A percentile compares a stretch with the other conserved stretches of the same genome.
Evolutionary conservation across 1,140 invertebrate species (phyloP).

Genomic region (Plectus sambesii): DNA sequence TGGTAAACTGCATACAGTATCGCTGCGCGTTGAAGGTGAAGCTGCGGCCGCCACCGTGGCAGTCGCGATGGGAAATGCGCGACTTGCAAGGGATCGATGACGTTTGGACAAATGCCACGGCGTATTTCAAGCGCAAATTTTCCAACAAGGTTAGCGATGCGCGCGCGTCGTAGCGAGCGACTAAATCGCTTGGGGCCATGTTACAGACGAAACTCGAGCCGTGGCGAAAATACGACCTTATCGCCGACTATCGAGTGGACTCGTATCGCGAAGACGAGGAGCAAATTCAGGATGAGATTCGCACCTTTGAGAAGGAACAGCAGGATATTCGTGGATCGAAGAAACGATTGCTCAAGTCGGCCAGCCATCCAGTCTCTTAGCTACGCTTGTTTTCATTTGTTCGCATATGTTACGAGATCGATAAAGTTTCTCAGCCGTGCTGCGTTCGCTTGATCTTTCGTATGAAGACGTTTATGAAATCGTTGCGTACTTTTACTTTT

Average conservation of each 20-base stretch:
- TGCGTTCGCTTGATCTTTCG: no score
- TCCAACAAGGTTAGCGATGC: no score
- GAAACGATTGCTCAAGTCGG: conserved; percentile 29
- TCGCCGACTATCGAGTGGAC: conserved; percentile 34
- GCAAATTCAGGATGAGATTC: conserved; percentile 28
- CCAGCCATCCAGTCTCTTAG: conserved; percentile 16
- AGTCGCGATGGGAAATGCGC: conserved; percentile 34
- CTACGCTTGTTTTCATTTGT: conserved; percentile 1
- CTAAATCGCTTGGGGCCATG: no score
- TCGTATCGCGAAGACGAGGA: conserved; percentile 31
- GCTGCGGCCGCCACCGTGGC: conserved; percentile 41
- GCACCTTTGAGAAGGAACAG: conserved; percentile 31
- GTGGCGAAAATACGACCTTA: conserved; percentile 35
- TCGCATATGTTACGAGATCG: not conserved
- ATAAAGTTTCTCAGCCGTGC: not conserved
- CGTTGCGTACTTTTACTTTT: no score
- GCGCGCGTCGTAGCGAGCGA: no score
- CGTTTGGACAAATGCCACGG: conserved; percentile 34
- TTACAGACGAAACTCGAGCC: conserved; percentile 29
- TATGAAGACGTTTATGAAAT: no score
- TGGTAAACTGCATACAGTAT: no score
- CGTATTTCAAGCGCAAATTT: conserved; percentile 40
- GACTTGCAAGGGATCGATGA: conserved; percentile 38
- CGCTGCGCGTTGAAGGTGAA: conserved; percentile 36
- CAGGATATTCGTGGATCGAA: conserved; percentile 24